A percentile compares a stretch with the other conserved stretches of the same genome.
Conservation (phyloP, 2,113 vertebrate species). For the Elgaria multicarinata region DNA sequence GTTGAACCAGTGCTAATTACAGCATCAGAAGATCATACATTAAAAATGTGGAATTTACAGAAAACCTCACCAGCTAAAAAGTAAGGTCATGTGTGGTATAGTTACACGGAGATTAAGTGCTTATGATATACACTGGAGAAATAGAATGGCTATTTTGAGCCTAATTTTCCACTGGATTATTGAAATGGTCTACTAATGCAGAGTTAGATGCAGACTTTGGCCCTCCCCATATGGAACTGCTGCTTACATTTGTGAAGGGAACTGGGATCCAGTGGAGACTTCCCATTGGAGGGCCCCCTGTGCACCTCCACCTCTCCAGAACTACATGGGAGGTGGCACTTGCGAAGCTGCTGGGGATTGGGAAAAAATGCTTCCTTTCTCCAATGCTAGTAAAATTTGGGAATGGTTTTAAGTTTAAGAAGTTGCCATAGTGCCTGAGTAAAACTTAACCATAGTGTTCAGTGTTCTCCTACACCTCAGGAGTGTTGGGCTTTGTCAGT, state of each 20-base stretch:
- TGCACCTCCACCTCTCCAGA: background rate
- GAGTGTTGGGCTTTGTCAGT: background rate
- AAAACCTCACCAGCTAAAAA: slow-evolving; percentile 98
- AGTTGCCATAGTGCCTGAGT: background rate
- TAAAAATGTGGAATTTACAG: slow-evolving; percentile 99
- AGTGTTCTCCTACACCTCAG: background rate
- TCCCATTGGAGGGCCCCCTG: background rate
- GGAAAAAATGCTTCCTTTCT: background rate
- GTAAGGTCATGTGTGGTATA: slow-evolving; percentile 74
- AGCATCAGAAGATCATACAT: slow-evolving; percentile 96
- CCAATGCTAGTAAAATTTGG: background rate
- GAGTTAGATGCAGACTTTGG: background rate
- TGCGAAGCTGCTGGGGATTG: background rate
- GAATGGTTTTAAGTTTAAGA: background rate
- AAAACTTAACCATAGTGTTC: background rate
- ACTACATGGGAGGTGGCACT: background rate
- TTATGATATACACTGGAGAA: background rate
- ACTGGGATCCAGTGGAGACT: background rate
- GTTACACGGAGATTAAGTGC: background rate
- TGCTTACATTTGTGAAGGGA: background rate
- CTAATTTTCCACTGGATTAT: slow-evolving; percentile 9
- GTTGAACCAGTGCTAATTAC: slow-evolving; percentile 95
- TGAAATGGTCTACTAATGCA: no score
- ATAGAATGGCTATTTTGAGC: background rate
- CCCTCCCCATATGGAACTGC: background rate